A percentile compares a stretch with the other conserved stretches of the same genome.
Evolutionary conservation across 2,113 vertebrate species (phyloP).

Genomic region (Paracanthobrama guichenoti): DNA sequence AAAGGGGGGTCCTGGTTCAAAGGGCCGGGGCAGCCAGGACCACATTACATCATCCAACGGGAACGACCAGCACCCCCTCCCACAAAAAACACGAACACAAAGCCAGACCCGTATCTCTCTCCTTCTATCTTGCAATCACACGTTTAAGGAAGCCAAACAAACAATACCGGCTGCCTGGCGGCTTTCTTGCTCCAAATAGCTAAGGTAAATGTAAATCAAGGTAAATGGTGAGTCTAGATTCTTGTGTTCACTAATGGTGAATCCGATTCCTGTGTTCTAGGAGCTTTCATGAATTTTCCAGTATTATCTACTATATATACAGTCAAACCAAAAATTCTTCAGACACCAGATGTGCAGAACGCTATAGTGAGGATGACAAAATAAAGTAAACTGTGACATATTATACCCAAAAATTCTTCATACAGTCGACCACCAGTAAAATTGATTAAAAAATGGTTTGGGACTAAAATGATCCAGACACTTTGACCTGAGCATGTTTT

Average conservation of each 20-base stretch:
- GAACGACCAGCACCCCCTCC: conserved; percentile 41
- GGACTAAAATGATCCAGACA: too few relatives aligned
- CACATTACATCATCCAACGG: conserved; percentile 62
- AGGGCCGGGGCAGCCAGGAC: conserved; percentile 55
- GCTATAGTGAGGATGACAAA: too few relatives aligned
- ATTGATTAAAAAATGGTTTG: too few relatives aligned
- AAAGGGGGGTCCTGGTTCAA: conserved; percentile 50
- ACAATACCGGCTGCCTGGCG: not conserved
- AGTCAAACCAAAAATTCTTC: too few relatives aligned
- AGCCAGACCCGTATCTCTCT: conserved; percentile 51
- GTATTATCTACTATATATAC: not conserved
- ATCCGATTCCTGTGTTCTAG: not conserved
- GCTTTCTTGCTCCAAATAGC: not conserved
- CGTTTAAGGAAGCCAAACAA: not conserved
- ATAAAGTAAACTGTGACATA: too few relatives aligned
- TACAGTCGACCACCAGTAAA: too few relatives aligned
- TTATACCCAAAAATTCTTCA: too few relatives aligned
- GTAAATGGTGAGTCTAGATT: not conserved
- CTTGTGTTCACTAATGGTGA: not conserved
- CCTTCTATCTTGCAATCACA: not conserved
- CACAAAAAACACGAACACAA: not conserved
- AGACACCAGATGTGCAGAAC: too few relatives aligned
- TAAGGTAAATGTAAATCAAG: too few relatives aligned
- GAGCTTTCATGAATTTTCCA: not conserved
- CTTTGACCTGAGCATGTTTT: too few relatives aligned